These are phyloP conservation scores for Acrobasis repandana DNA, from an alignment of 2,888 invertebrate genomes.

Conservation along the genomic window DNA sequence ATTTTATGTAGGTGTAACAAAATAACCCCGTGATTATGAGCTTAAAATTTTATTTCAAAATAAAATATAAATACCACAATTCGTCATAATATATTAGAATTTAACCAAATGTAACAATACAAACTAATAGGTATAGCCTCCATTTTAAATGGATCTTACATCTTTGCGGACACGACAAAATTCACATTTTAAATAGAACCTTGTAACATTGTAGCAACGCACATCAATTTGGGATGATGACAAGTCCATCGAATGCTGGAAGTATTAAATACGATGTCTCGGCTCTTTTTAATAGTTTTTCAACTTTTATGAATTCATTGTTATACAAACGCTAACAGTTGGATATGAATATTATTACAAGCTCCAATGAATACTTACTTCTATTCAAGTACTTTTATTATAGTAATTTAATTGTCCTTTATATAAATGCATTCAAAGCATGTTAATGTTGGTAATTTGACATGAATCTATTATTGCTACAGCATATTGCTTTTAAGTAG, in stretches of 20 bases:
- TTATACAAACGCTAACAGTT: neutral
- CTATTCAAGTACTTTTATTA: too few species aligned
- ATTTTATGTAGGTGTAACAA: neutral
- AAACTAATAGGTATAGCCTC: slow-evolving; percentile 10
- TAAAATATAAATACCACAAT: slow-evolving; percentile 52
- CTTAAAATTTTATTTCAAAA: slow-evolving; percentile 53
- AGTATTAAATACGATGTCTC: too few species aligned
- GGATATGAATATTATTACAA: too few species aligned
- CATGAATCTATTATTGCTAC: neutral
- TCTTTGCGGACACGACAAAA: neutral
- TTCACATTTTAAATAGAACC: neutral
- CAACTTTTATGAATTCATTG: too few species aligned
- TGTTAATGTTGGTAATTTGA: neutral
- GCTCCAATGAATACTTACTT: too few species aligned
- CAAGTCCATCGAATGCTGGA: neutral
- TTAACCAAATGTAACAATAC: slow-evolving; percentile 27
- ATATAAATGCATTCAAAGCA: neutral
- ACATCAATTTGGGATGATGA: neutral
- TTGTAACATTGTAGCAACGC: neutral
- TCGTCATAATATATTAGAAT: slow-evolving; percentile 21
- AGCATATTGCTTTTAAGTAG: slow-evolving; percentile 3
- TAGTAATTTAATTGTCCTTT: neutral
- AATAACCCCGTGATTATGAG: slow-evolving; percentile 15
- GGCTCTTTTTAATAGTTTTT: too few species aligned
- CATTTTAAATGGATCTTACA: slow-evolving; percentile 8